Evolutionary conservation across 2,888 invertebrate species (phyloP).

Genomic region (Tyria jacobaeae): DNA sequence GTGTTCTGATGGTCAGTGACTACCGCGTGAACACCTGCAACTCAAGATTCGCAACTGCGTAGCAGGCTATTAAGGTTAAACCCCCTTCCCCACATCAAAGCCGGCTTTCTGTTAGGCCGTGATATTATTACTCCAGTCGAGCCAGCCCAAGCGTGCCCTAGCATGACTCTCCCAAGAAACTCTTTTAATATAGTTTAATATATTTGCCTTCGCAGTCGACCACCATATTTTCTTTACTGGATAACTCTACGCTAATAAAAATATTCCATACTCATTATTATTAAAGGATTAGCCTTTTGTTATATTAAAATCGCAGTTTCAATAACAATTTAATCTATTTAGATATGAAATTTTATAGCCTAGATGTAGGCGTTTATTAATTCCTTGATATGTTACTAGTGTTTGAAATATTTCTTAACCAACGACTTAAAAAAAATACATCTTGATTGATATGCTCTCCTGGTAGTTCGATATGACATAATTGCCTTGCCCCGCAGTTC

Average conservation of each 20-base stretch:
- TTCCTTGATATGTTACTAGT: not conserved
- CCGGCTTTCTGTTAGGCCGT: no score
- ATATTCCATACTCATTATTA: conserved; percentile 5
- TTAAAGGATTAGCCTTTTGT: not conserved
- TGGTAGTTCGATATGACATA: not conserved
- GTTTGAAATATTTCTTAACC: not conserved
- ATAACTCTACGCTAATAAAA: not conserved
- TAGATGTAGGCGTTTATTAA: conserved; percentile 4
- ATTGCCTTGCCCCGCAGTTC: no score
- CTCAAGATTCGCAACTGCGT: no score
- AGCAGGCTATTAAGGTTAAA: no score
- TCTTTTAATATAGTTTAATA: no score
- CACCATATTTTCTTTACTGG: not conserved
- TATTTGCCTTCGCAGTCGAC: no score
- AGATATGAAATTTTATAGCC: conserved; percentile 8
- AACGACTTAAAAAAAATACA: not conserved
- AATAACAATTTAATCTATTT: conserved; percentile 2
- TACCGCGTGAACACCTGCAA: no score
- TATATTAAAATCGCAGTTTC: conserved; percentile 3
- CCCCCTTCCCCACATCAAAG: no score
- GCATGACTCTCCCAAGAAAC: no score
- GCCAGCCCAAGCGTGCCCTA: no score
- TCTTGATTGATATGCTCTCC: not conserved
- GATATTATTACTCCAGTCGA: no score
- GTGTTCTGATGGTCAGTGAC: no score